Evolutionary conservation across 2,888 invertebrate genomes (phyloP).

Genomic region (Carcina quercana): DNA sequence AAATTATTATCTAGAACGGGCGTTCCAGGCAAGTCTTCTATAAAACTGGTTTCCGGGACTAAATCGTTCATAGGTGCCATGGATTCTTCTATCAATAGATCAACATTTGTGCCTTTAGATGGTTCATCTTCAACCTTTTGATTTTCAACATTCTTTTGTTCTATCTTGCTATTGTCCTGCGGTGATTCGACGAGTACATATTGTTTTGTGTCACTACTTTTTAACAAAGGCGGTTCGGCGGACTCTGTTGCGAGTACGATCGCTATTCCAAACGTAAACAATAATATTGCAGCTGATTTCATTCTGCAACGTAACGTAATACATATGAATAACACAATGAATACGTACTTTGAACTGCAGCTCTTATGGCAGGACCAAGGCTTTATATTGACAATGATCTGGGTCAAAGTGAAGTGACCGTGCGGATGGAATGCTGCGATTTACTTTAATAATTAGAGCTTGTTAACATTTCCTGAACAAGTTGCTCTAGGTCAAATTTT

Average conservation of each 20-base stretch:
- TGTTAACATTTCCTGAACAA: too few relatives aligned
- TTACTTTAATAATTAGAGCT: conserved; percentile 24
- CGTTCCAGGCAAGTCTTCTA: conserved; percentile 16
- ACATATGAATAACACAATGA: not conserved
- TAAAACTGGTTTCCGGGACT: conserved; percentile 11
- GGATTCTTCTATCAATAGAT: conserved; percentile 40
- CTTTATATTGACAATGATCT: conserved; percentile 44
- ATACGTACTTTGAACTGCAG: not conserved
- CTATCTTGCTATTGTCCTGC: conserved; percentile 24
- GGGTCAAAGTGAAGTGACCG: conserved; percentile 55
- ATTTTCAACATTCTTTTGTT: conserved; percentile 30
- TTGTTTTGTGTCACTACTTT: conserved; percentile 28
- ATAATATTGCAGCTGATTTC: conserved; percentile 32
- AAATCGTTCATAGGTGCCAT: conserved; percentile 19
- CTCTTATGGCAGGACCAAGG: too few relatives aligned
- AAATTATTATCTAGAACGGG: conserved; percentile 20
- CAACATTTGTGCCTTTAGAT: conserved; percentile 25
- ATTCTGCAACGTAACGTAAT: conserved; percentile 37
- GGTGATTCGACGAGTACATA: conserved; percentile 22
- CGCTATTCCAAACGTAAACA: conserved; percentile 35
- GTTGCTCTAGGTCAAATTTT: too few relatives aligned
- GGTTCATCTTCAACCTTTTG: too few relatives aligned
- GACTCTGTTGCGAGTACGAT: conserved; percentile 31
- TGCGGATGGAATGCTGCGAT: conserved; percentile 18
- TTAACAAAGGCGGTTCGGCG: conserved; percentile 22